Percentiles rank a stretch among this genome's conserved stretches.
Evolutionary conservation across 1,140 invertebrate species (phyloP).

Genomic region (Bombus consobrinus): DNA sequence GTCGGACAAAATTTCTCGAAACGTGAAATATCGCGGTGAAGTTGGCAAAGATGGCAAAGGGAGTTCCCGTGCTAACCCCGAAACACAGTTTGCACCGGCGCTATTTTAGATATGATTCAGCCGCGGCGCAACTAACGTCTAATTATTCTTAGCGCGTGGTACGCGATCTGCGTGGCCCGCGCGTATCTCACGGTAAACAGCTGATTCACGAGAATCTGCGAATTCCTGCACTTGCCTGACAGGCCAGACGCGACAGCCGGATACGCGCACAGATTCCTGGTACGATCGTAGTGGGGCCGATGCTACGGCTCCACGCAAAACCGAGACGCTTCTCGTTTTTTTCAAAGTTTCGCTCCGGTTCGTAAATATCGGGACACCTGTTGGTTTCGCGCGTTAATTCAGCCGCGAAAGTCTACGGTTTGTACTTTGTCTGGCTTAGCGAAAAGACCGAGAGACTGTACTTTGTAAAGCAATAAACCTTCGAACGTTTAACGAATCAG

Average conservation of each 20-base stretch:
- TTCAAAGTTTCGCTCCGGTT: not conserved
- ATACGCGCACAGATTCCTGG: too few relatives aligned
- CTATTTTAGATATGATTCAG: conserved; percentile 70
- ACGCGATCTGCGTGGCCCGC: conserved; percentile 5
- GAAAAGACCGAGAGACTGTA: too few relatives aligned
- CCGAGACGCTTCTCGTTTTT: not conserved
- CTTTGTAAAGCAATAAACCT: too few relatives aligned
- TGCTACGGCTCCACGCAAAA: too few relatives aligned
- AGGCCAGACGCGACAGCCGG: not conserved
- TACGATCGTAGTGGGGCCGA: too few relatives aligned
- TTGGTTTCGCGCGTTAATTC: too few relatives aligned
- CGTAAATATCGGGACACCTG: too few relatives aligned
- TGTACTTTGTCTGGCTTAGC: too few relatives aligned
- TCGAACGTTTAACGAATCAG: too few relatives aligned
- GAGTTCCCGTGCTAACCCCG: conserved; percentile 49
- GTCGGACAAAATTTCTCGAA: not conserved
- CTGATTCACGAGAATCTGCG: conserved; percentile 54
- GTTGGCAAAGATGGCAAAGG: conserved; percentile 16
- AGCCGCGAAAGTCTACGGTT: too few relatives aligned
- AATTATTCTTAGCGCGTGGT: conserved; percentile 66
- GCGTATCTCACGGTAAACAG: conserved; percentile 44
- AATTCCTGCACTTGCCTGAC: conserved; percentile 20
- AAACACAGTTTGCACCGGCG: conserved; percentile 53
- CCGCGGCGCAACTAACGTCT: conserved; percentile 56
- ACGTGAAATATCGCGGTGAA: conserved; percentile 11